Evolutionary conservation across 1,140 invertebrate genomes (phyloP).

Genomic region (Hylaeus volcanicus): DNA sequence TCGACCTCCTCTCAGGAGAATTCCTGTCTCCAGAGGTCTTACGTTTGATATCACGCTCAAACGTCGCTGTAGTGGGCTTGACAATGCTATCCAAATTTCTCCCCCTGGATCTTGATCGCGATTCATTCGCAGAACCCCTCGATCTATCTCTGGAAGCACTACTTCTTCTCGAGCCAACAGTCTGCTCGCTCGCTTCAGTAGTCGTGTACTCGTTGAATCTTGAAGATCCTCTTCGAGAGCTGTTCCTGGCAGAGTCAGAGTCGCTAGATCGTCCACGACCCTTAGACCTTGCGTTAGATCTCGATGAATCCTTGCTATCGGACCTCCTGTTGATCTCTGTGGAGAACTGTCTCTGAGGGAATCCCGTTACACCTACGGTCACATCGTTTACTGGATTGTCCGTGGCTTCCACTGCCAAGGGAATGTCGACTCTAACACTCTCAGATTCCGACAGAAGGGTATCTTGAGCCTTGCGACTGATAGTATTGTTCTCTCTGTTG

Average conservation of each 20-base stretch:
- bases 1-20: conserved; percentile 16
- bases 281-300: conserved; percentile 24
- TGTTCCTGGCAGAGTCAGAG: not conserved
- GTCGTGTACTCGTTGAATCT: conserved; percentile 38
- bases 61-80: not conserved
- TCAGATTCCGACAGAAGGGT: conserved; percentile 56
- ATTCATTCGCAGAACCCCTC: conserved; percentile 11
- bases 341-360: not conserved
- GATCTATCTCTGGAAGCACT: no score
- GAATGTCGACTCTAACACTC: conserved; percentile 58
- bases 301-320: conserved; percentile 39
- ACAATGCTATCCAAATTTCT: conserved; percentile 20
- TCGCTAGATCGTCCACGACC: conserved; percentile 28
- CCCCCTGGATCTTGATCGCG: conserved; percentile 18
- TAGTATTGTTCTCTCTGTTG: conserved; percentile 37
- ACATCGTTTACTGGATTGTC: conserved; percentile 18
- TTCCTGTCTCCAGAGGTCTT: conserved; percentile 31
- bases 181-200: conserved; percentile 20
- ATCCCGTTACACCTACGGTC: not conserved
- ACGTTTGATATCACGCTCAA: conserved; percentile 22
- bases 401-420: conserved; percentile 54
- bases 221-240: conserved; percentile 52
- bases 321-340: conserved; percentile 5
- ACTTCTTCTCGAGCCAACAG: conserved; percentile 9
- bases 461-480: conserved; percentile 8